phyloP scores from a whole-genome alignment of 2,113 vertebrate genomes.

The Gallinago paraguaiae region DNA sequence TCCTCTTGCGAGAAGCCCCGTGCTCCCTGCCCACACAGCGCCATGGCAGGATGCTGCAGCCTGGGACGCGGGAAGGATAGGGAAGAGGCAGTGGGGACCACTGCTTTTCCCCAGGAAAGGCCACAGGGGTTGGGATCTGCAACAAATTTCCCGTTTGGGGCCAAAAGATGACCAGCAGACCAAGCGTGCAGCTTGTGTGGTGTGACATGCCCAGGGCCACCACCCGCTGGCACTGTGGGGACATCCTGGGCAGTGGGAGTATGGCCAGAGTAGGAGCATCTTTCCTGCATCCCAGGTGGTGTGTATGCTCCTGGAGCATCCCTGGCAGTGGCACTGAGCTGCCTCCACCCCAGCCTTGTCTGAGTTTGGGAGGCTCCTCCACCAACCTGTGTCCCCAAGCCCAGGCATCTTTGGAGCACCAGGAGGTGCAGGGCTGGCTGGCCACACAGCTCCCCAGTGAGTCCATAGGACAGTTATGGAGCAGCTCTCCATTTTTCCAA shows the following conservation, averaged over 20 bases:
- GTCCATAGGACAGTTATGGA: not conserved
- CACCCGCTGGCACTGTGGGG: not conserved
- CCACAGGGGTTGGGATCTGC: not conserved
- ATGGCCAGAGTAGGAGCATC: not conserved
- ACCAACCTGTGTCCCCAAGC: not conserved
- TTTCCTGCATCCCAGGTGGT: not conserved
- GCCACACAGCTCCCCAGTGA: fast-evolving
- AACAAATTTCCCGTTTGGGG: not conserved
- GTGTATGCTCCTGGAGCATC: not conserved
- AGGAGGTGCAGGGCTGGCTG: not conserved
- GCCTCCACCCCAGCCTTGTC: not conserved
- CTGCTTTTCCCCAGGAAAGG: not conserved
- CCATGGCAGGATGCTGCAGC: fast-evolving
- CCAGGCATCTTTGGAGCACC: not conserved
- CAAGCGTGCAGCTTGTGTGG: not conserved
- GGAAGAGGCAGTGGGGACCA: not conserved
- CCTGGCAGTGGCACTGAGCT: not conserved
- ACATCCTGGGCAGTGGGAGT: not conserved
- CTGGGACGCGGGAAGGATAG: not conserved
- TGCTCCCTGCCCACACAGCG: not conserved
- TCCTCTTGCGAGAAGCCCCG: not conserved
- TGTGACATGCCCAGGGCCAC: not conserved
- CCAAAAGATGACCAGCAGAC: not conserved
- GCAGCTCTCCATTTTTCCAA: not conserved
- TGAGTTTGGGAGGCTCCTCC: not conserved